phyloP scores from a whole-genome alignment of 2,113 vertebrate species.

The Forbesichthys agassizii region DNA sequence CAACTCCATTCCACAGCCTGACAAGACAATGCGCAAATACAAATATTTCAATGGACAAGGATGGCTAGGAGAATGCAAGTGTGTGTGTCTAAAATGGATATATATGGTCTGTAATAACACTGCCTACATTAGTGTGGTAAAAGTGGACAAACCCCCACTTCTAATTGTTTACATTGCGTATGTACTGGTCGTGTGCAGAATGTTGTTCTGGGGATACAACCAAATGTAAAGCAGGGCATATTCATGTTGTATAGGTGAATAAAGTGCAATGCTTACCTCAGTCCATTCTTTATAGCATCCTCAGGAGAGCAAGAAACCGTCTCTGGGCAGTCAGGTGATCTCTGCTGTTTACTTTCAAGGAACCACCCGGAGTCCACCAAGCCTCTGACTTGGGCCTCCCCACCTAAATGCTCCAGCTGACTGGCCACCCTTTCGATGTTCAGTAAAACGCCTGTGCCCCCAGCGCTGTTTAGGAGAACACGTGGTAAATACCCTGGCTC shows the following conservation, averaged over 20 bases:
- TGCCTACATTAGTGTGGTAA: not conserved
- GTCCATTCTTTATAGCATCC: conserved; percentile 80
- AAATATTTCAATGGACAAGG: not conserved
- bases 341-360: conserved; percentile 78
- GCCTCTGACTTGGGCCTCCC: conserved; percentile 80
- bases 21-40: conserved; percentile 22
- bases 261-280: conserved; percentile 63
- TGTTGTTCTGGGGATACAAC: not conserved
- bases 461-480: conserved; percentile 70
- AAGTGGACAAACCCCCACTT: not conserved
- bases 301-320: conserved; percentile 77
- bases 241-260: too few relatives aligned
- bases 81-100: not conserved
- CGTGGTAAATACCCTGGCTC: conserved; percentile 26
- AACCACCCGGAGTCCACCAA: conserved; percentile 86
- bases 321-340: conserved; percentile 74
- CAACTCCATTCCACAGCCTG: conserved; percentile 82
- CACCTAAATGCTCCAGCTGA: conserved; percentile 77
- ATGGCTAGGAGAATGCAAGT: not conserved
- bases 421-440: conserved; percentile 81
- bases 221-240: too few relatives aligned
- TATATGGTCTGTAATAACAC: not conserved
- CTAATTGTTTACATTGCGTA: not conserved
- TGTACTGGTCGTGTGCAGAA: too few relatives aligned
- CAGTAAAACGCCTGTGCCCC: conserved; percentile 82